Base-by-base conservation (phyloP, 2,113 vertebrate genomes). In the Chitala chitala region DNA sequence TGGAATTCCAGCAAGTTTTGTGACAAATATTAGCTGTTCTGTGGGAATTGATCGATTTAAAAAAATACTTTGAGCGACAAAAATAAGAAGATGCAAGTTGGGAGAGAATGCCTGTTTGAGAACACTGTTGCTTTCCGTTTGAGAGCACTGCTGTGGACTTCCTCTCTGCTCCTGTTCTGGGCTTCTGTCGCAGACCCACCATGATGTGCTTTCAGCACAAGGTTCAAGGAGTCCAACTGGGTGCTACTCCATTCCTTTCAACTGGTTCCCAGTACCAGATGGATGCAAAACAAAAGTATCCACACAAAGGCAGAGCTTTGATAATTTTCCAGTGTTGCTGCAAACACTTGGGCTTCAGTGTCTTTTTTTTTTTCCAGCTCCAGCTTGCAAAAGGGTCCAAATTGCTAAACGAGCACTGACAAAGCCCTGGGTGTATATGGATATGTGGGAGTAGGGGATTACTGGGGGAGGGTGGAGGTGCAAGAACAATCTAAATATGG, bases 261-360 rank as follows among this genome's bases (percentile, higher is more conserved):
- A 87, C 86, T 78, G 83, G 76, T 80, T 88, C 84, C 86, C 84
- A 86, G 80, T 82, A 82, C 86, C 89, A 89, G 88, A 89, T 89
- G 88, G 88, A 88, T 86, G 78, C 81, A 82, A 84, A 81, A 83
- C 77, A 79, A 75, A 77, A 71, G 58, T 53, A 58, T 64, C 66
- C 73, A 64, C 59, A 76, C 74, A 79, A 72, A 73, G 70, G 59
- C 48, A 78, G 74, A 22, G 68, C 75, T 82, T 79, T 82, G 80
- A 78, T 82, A 79, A 69, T 63, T 76, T 65, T 79, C 77, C 75
- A 77, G 73, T 76, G 66, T 79, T 54, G 65, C 77, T 79, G 76
- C 50, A 79, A 65, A 78, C 78, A 71, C 77, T 77, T 73, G 72
- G 75, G 76, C 69, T 63, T 72, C 48, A 84, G 85, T 64, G 4